Percentiles rank a stretch among this genome's conserved stretches.
phyloP scores from a whole-genome alignment of 2,888 invertebrate species.

The Sussaba pulchella region DNA sequence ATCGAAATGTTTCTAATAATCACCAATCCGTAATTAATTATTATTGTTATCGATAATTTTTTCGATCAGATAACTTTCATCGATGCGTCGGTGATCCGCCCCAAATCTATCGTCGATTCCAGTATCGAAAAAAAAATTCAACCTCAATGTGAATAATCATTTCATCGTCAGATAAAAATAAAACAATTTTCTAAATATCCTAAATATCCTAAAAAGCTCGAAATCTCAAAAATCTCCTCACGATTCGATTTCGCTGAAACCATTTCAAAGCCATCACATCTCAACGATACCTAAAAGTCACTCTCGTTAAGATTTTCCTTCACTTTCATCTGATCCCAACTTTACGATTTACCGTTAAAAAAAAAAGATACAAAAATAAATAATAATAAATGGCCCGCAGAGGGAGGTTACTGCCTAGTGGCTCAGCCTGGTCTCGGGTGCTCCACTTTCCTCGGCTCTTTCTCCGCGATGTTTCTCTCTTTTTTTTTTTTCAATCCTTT shows the following conservation, averaged over 20 bases:
- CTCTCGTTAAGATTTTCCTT: conserved; percentile 59
- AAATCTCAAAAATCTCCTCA: too few relatives aligned
- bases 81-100: too few relatives aligned
- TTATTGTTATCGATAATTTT: neutral
- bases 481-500: conserved; percentile 58
- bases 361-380: conserved; percentile 40
- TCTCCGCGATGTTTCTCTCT: conserved; percentile 58
- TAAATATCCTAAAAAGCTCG: too few relatives aligned
- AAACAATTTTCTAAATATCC: too few relatives aligned
- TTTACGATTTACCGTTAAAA: conserved; percentile 39
- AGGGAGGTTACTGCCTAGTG: conserved; percentile 49
- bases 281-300: neutral
- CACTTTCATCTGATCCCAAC: conserved; percentile 58
- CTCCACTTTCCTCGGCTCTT: conserved; percentile 69
- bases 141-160: too few relatives aligned
- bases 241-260: too few relatives aligned
- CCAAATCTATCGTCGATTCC: too few relatives aligned
- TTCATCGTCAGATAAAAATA: too few relatives aligned
- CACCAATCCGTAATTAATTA: neutral
- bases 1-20: too few relatives aligned
- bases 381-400: conserved; percentile 48
- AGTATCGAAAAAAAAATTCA: too few relatives aligned
- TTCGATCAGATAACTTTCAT: too few relatives aligned
- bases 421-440: conserved; percentile 50
- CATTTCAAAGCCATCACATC: too few relatives aligned